phyloP scores from a whole-genome alignment of 2,797 vertebrate species.

The Lagorchestes hirsutus region DNA sequence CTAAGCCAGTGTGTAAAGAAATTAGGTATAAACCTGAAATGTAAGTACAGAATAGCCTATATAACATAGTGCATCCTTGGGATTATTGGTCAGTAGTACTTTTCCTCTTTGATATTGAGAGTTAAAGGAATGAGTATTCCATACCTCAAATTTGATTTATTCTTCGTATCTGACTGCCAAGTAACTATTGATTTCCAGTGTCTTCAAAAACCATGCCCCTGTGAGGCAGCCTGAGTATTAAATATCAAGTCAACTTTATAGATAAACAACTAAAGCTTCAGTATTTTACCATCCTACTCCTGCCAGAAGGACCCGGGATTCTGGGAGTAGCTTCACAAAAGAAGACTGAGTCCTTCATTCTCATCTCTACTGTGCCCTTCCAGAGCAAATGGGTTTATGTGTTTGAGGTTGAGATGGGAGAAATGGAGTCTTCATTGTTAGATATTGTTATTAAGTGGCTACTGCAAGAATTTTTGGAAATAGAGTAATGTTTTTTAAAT shows the following conservation, averaged over 20 bases:
- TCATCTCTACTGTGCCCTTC: slow-evolving; percentile 52
- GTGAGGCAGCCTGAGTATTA: slow-evolving; percentile 11
- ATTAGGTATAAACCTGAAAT: background rate
- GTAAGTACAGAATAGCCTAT: slow-evolving; percentile 27
- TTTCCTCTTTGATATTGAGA: background rate
- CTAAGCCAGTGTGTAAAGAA: slow-evolving; percentile 29
- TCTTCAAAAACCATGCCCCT: slow-evolving; percentile 14
- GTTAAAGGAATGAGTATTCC: slow-evolving; percentile 32
- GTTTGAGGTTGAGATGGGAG: background rate
- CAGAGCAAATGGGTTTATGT: slow-evolving; percentile 41
- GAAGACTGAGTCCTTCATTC: slow-evolving; percentile 47
- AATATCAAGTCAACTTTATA: slow-evolving; percentile 24
- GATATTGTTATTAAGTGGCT: slow-evolving; percentile 37
- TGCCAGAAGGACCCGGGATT: slow-evolving; percentile 44
- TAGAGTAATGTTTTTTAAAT: slow-evolving; percentile 45
- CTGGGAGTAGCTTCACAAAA: slow-evolving; percentile 67
- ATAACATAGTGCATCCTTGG: slow-evolving; percentile 35
- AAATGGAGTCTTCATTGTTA: slow-evolving; percentile 20
- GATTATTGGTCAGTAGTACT: background rate
- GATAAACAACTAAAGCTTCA: slow-evolving; percentile 52
- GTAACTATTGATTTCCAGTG: slow-evolving; percentile 20
- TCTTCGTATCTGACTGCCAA: slow-evolving; percentile 38
- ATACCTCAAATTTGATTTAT: slow-evolving; percentile 40
- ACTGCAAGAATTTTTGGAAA: slow-evolving; percentile 19
- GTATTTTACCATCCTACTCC: slow-evolving; percentile 36